These are phyloP conservation scores for Nephrotoma appendiculata DNA, from an alignment of 2,888 invertebrate species.

Conservation along the genomic window DNA sequence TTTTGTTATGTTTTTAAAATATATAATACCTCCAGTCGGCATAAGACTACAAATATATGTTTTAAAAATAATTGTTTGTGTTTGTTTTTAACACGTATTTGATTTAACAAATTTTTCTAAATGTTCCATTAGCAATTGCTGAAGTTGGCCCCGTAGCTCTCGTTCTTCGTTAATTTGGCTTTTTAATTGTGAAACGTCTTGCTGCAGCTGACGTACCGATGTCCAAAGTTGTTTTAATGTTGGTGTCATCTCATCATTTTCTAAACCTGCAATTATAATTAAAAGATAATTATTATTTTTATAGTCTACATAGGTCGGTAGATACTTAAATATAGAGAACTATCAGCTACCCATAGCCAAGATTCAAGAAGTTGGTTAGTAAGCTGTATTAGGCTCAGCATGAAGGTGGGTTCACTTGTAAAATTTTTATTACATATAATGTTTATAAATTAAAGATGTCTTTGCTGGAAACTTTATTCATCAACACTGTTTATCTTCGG, in stretches of 20 bases:
- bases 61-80: neutral
- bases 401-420: neutral
- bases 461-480: no score
- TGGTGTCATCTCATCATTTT: constrained; percentile 33
- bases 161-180: constrained; percentile 32
- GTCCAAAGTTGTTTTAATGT: constrained; percentile 32
- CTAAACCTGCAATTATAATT: constrained; percentile 23
- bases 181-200: constrained; percentile 32
- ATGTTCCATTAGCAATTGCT: constrained; percentile 32
- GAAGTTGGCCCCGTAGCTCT: constrained; percentile 28
- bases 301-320: neutral
- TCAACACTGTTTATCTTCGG: no score
- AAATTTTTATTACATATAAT: no score
- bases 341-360: neutral
- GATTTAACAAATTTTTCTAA: constrained; percentile 22
- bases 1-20: neutral
- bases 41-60: neutral
- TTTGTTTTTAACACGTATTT: constrained; percentile 16
- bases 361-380: neutral
- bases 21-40: neutral
- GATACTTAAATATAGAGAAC: neutral
- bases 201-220: constrained; percentile 30
- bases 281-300: neutral
- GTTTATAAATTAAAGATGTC: no score
- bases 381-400: neutral